Evolutionary conservation across 2,797 vertebrate genomes (phyloP), one percentile per base, ranked within the genome.

Genomic region (Danio tinwini): DNA sequence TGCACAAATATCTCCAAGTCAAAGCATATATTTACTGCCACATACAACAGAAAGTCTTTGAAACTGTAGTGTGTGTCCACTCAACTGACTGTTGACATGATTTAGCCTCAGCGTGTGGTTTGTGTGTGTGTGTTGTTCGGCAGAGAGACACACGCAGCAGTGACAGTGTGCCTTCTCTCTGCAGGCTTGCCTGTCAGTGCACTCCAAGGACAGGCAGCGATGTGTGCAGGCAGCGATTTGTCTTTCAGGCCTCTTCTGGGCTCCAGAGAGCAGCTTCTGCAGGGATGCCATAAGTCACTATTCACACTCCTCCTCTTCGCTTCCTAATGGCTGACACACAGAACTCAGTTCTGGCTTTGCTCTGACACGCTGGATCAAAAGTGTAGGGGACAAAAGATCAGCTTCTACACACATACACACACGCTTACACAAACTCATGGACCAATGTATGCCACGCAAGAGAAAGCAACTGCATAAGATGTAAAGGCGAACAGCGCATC

Each of bases 201-300:
- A 76, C 81, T 73, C 77, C 81, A 84, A 84, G 80, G 84, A 79
- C 86, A 82, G 63, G 75, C 81, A 80, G 75, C 42, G 63, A 81
- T 63, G 71, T 85, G 84, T 80, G 71, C 64, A 78, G 69, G 56
- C 80, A 84, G 53, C 47, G 52, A 80, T 82, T 84, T 76, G 72
- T 82, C 72, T 84, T 78, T 82, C 58, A 82, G 80, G 44, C 13
- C 45, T 79, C 76, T 59, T 72, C 67, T 73, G 59, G 53, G 45
- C 80, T 82, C 63, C 65, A 45, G 74, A 82, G 79, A 78, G 58
- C 71, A 45, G 49, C 55, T 75, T 72, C 78, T 78, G 72, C 76
- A 73, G 68, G 76, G 72, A 56, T 59, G 72, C 73, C 52, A 77
- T 82, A 85, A 80, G 80, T 85, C 77, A 85, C 73, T 29, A 73